Evolutionary conservation across 2,888 invertebrate species (phyloP).

Genomic region (Leptopilina myrica): DNA sequence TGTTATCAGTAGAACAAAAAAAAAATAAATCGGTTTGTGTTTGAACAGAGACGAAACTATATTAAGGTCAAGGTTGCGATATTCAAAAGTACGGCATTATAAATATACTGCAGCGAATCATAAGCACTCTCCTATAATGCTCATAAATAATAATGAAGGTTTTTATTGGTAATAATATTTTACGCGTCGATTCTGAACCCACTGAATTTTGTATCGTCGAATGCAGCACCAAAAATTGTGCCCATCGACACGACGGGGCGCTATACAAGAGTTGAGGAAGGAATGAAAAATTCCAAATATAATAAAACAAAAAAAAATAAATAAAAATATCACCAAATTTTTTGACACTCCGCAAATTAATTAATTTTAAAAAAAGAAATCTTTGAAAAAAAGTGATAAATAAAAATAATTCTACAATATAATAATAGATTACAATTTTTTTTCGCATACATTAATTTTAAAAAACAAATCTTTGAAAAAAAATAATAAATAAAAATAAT

Average conservation of each 20-base stretch:
- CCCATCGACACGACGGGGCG: conserved; percentile 12
- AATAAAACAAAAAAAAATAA: too few species aligned
- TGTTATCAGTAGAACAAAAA: neutral
- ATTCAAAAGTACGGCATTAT: conserved; percentile 7
- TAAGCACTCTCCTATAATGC: conserved; percentile 49
- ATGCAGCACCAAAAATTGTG: conserved; percentile 16
- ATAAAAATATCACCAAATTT: too few species aligned
- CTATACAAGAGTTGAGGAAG: conserved; percentile 8
- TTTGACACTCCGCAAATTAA: too few species aligned
- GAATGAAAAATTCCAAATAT: neutral
- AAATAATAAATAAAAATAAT: too few species aligned
- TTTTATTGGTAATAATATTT: conserved; percentile 68
- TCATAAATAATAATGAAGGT: conserved; percentile 66
- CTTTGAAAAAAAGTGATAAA: too few species aligned
- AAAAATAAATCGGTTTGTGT: conserved; percentile 17
- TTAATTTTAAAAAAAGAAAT: too few species aligned
- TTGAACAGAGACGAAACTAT: conserved; percentile 28
- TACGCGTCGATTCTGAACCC: conserved; percentile 55
- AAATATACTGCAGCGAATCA: neutral
- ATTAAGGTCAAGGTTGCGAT: neutral
- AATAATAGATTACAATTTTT: too few species aligned
- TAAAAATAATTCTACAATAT: too few species aligned
- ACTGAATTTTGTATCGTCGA: conserved; percentile 41
- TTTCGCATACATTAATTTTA: too few species aligned
- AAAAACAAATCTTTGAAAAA: too few species aligned